A percentile compares a stretch with the other conserved stretches of the same genome.
Conservation (phyloP, 2,888 invertebrate genomes). For the Aspidiotus destructor region DNA sequence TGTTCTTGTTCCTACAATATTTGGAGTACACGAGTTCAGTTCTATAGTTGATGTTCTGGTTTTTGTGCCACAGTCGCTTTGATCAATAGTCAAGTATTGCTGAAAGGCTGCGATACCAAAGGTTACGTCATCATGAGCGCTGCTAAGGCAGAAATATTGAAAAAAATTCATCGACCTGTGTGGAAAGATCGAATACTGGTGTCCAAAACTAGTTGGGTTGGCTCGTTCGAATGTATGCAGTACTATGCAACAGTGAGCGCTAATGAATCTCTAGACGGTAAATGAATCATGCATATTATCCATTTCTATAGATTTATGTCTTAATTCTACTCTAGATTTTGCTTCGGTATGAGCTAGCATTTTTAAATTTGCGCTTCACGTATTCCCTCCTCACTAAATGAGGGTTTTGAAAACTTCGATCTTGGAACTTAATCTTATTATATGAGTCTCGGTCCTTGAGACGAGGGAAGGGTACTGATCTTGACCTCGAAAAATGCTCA, state of each 20-base stretch:
- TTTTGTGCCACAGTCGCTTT: conserved; percentile 58
- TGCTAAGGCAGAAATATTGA: conserved; percentile 87
- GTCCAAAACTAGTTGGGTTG: conserved; percentile 93
- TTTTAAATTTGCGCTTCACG: no score
- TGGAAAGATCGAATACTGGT: conserved; percentile 79
- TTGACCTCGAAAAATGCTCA: no score
- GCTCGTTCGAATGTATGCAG: conserved; percentile 93
- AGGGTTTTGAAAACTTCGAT: no score
- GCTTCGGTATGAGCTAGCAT: no score
- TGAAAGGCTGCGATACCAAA: conserved; percentile 92
- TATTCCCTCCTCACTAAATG: no score
- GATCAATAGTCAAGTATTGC: conserved; percentile 83
- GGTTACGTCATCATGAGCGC: conserved; percentile 96
- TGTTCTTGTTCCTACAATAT: conserved; percentile 39
- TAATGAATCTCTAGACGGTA: conserved; percentile 55
- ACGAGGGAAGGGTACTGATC: no score
- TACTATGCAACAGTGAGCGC: conserved; percentile 97
- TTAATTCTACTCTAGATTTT: no score
- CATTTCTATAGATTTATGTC: no score
- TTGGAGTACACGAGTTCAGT: background rate
- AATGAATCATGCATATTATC: no score
- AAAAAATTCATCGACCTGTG: conserved; percentile 76
- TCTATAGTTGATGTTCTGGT: background rate
- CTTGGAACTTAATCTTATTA: no score
- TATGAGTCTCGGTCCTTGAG: no score